These are phyloP conservation scores for Columba livia DNA, from an alignment of 2,113 vertebrate genomes.

Conservation along the genomic window DNA sequence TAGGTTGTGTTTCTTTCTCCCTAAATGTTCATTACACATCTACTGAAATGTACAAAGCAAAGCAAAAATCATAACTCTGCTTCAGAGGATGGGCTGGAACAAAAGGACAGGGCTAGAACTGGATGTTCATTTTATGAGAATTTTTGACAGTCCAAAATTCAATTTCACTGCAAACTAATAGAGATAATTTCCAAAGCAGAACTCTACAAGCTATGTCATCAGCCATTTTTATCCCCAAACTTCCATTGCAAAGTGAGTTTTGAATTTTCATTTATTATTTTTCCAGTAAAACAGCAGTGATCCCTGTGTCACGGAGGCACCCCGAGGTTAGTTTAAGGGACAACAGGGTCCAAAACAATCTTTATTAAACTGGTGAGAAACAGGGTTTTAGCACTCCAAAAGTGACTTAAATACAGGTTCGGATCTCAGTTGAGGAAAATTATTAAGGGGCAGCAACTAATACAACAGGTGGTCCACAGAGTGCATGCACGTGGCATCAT, in stretches of 20 bases:
- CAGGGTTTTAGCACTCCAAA: too few relatives aligned
- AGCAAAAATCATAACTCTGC: not conserved
- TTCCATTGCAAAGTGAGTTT: not conserved
- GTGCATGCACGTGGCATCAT: too few relatives aligned
- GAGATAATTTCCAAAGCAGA: not conserved
- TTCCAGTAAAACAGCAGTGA: not conserved
- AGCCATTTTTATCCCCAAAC: not conserved
- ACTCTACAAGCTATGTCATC: not conserved
- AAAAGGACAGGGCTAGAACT: not conserved
- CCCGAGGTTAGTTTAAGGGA: too few relatives aligned
- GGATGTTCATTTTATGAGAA: not conserved
- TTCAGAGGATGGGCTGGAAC: not conserved
- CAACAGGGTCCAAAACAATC: too few relatives aligned
- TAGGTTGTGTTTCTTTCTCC: rapidly evolving
- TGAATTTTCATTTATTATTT: not conserved
- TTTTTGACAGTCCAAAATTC: not conserved
- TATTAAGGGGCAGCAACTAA: too few relatives aligned
- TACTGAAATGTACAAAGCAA: not conserved
- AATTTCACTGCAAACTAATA: not conserved
- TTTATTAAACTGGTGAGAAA: too few relatives aligned
- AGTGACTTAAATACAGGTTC: too few relatives aligned
- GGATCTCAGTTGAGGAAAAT: too few relatives aligned
- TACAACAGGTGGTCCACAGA: too few relatives aligned
- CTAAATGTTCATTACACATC: not conserved
- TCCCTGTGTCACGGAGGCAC: not conserved